Evolutionary conservation across 2,888 invertebrate species (phyloP), one percentile per base, ranked within the genome.

Genomic region (Tenodera sinensis): DNA sequence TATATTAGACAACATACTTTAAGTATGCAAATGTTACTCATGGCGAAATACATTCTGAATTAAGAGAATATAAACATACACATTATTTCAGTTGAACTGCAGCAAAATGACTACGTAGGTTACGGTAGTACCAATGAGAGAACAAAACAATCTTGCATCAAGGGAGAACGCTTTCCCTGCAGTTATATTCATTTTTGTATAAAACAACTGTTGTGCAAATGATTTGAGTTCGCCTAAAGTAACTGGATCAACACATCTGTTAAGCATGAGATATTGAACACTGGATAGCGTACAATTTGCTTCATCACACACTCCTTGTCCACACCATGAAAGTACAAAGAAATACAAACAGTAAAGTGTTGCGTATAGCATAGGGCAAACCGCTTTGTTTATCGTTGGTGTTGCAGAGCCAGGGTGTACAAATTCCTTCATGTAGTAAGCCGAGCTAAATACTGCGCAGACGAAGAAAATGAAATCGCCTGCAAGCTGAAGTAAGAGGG

Each of bases 361-460:
- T 20, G 20, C 1, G 3, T 20, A 71, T 14, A 71, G 14, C 4
- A 71, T 20, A 4, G 2, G 0, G 20, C 4, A 71, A 20, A 20
- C 3, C 42, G 3, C 9, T 42, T 42, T 42, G 42, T 34, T 4
- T 71, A 20, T 20, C 2, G 54, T 71, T n/a, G n/a, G n/a, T n/a
- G n/a, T 0, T 71, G 3, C 1, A 7, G 0, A 20, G 1, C 3
- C 20, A 4, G 15, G 20, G 2, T 25, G 0, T 3, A 15, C 20
- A 3, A 1, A 20, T 14, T 6, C 0, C 4, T 2, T 6, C 1
- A 20, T 71, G 6, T 3, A 4, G 14, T 71, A 71, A 71, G 8
- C 0, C 25, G 54, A 71, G 20, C 20, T 42, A 42, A 20, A 71
- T 6, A 20, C 20, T 20, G 20, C 3, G 54, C 6, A 20, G 54